Evolutionary conservation across 2,113 vertebrate species (phyloP).

Genomic region (Leptobrachium leishanense): DNA sequence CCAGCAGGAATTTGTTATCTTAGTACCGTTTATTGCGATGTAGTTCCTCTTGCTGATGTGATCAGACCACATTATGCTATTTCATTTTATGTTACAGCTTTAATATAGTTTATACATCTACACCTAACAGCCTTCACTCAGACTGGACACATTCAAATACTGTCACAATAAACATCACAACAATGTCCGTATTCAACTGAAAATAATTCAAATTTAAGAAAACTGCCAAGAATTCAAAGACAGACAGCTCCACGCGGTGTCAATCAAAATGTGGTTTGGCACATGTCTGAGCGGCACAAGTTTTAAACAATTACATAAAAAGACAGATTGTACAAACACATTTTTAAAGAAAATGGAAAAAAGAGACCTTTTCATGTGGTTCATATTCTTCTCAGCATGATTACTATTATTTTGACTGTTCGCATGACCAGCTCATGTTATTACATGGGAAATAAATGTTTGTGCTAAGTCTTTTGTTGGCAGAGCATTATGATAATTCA

Average conservation of each 20-base stretch:
- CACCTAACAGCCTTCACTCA: not conserved
- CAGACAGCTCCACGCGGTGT: conserved; percentile 2
- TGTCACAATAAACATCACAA: conserved; percentile 13
- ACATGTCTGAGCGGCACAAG: conserved; percentile 7
- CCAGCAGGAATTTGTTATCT: too few species aligned
- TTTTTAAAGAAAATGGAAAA: conserved; percentile 7
- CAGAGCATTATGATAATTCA: too few species aligned
- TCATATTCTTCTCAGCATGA: conserved; percentile 22
- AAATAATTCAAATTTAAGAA: conserved; percentile 12
- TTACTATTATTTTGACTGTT: conserved; percentile 31
- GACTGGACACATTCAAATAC: not conserved
- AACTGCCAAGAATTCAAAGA: conserved; percentile 4
- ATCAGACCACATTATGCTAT: too few species aligned
- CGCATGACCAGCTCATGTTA: conserved; percentile 17
- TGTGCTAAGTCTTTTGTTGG: not conserved
- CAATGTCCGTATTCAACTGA: conserved; percentile 9
- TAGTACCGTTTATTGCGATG: too few species aligned
- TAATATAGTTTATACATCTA: too few species aligned
- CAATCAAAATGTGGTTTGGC: conserved; percentile 11
- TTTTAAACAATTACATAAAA: conserved; percentile 22
- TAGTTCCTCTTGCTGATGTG: too few species aligned
- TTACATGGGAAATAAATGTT: not conserved
- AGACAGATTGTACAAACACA: conserved; percentile 24
- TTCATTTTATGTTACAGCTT: too few species aligned
- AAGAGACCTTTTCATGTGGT: conserved; percentile 27